A percentile compares a stretch with the other conserved stretches of the same genome.
These are phyloP conservation scores for Noctua janthe DNA, from an alignment of 2,888 invertebrate genomes.

Conservation along the genomic window DNA sequence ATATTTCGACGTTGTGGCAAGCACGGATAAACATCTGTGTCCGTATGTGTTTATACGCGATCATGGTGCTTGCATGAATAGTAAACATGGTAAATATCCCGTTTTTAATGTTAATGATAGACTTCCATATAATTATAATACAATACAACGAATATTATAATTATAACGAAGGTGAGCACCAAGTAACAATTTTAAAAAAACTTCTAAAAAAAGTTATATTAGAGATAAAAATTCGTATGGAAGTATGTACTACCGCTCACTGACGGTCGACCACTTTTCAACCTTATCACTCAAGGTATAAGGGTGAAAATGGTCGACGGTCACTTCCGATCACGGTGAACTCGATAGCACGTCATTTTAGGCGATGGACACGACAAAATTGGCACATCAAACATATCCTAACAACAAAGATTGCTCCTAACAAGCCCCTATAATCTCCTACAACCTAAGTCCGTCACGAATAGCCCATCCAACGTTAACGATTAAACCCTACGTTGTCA, in stretches of 20 bases:
- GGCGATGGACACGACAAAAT: not conserved
- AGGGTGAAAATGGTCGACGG: no score
- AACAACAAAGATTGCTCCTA: constrained; percentile 2
- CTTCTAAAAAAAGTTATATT: not conserved
- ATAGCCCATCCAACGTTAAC: not conserved
- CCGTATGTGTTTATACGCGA: no score
- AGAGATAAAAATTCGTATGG: not conserved
- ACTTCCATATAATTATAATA: no score
- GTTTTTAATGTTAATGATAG: no score
- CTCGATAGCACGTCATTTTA: not conserved
- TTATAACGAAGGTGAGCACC: not conserved
- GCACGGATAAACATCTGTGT: no score
- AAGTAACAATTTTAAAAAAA: not conserved
- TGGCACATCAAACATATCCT: not conserved
- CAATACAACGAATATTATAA: not conserved
- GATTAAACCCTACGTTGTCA: constrained; percentile 12
- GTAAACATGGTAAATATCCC: no score
- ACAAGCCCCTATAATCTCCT: not conserved
- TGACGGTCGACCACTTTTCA: no score
- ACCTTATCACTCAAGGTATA: no score
- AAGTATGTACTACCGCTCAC: not conserved
- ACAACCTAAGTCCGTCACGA: not conserved
- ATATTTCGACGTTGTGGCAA: no score
- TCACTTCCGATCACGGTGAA: no score
- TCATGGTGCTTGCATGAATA: no score